These are phyloP conservation scores for Hylaeus anthracinus DNA, from an alignment of 1,140 invertebrate genomes.

Conservation along the genomic window DNA sequence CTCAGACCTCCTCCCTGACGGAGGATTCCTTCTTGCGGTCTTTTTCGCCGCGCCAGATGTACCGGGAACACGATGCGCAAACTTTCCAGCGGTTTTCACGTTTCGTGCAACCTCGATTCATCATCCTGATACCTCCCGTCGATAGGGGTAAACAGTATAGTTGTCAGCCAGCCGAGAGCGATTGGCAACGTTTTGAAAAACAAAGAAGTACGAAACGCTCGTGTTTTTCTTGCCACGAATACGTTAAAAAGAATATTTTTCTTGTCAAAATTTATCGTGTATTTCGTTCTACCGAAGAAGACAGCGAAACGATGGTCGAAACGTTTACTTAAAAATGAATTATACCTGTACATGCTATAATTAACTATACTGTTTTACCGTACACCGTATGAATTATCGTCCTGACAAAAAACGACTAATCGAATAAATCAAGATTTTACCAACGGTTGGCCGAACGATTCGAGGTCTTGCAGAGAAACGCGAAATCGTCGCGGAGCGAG, in stretches of 20 bases:
- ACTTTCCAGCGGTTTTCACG: conserved; percentile 19
- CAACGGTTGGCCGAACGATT: neutral
- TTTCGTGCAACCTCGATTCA: conserved; percentile 44
- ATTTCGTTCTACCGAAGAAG: too few species aligned
- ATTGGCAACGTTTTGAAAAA: too few species aligned
- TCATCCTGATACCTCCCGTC: conserved; percentile 10
- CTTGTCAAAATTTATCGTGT: too few species aligned
- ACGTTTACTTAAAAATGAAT: too few species aligned
- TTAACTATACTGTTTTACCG: too few species aligned
- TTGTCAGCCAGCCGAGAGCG: too few species aligned
- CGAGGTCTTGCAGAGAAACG: neutral
- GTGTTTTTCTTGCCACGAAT: too few species aligned
- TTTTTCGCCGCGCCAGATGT: conserved; percentile 61
- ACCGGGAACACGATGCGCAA: conserved; percentile 34
- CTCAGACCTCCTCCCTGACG: conserved; percentile 44
- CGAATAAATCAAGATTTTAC: neutral
- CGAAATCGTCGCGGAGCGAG: conserved; percentile 51
- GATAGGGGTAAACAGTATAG: too few species aligned
- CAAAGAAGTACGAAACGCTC: too few species aligned
- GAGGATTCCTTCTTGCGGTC: conserved; percentile 52
- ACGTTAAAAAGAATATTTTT: too few species aligned
- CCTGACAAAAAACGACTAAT: neutral
- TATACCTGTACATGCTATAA: too few species aligned
- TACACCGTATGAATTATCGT: neutral
- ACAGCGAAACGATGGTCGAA: too few species aligned